phyloP scores from a whole-genome alignment of 2,113 vertebrate genomes.

The Pelodiscus sinensis region DNA sequence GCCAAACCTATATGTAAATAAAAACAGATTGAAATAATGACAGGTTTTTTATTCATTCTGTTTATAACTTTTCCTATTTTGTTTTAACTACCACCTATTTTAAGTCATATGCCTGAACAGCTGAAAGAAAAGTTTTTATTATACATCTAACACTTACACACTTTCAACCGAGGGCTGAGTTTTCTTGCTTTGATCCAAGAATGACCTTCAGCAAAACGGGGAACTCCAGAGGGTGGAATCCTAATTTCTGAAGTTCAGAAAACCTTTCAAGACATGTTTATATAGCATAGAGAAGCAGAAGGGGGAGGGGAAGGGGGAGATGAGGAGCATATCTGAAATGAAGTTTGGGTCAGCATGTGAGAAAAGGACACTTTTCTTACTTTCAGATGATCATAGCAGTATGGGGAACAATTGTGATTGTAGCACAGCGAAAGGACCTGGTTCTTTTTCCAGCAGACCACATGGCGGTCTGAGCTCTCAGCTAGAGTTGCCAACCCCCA shows the following conservation, averaged over 20 bases:
- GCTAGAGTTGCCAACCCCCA: no score
- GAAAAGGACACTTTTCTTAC: background rate
- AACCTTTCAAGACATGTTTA: background rate
- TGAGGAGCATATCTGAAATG: background rate
- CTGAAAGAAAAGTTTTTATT: background rate
- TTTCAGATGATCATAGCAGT: slow-evolving; percentile 16
- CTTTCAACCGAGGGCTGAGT: background rate
- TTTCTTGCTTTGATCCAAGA: background rate
- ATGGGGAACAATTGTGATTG: background rate
- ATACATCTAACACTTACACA: background rate
- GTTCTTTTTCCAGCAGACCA: background rate
- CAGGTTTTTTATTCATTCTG: background rate
- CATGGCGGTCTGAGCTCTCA: background rate
- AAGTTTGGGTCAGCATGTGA: background rate
- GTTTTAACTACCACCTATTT: background rate
- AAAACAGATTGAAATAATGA: background rate
- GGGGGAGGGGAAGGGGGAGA: background rate
- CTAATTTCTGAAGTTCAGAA: background rate
- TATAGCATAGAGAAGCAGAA: background rate
- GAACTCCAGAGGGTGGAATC: background rate
- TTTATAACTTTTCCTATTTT: slow-evolving; percentile 2
- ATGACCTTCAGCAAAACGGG: background rate
- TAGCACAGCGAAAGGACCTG: background rate
- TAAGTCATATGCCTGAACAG: background rate
- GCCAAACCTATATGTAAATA: background rate